Evolutionary conservation across 2,888 invertebrate species (phyloP), one percentile per base, ranked within the genome.

Genomic region (Oasisia sp.): DNA sequence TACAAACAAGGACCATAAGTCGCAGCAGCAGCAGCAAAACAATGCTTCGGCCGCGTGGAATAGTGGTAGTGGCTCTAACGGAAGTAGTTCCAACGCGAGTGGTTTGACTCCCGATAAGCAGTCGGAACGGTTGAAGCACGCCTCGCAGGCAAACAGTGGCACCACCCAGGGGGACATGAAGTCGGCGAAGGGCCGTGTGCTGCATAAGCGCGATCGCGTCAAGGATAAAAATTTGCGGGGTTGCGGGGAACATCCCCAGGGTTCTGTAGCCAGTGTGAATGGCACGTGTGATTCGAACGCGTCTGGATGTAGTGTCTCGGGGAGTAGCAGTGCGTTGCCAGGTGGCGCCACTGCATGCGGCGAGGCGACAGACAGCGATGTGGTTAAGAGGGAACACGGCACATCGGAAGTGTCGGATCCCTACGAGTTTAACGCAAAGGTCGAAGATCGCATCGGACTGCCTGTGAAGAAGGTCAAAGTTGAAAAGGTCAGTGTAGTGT

Each of bases 361-460:
- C 4, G 92, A 89, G 32, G 44, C 91, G 32, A 32, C 50, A 45
- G 58, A n/a, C 32, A 9, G 90, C 14, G 92, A 45, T 89, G 32
- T 38, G 90, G 91, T 91, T 27, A 92, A 92, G 89, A 74, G 90
- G 91, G 92, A 93, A 90, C 74, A 27, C 0, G 74, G 27, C 1
- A 27, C 27, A 19, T 50, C 50, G 91, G 32, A 91, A n/a, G 90
- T 91, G n/a, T 58, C 90, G 7, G 94, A 94, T 91, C 94, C 94
- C 12, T 94, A 94, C 89, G 94, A 94, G 91, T 94, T 94, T 91
- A 94, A 93, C 58, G 92, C 92, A 58, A 93, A 93, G 74, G 92
- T 89, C 27, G 93, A 93, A 14, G 93, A 93, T 56, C 89, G 92
- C 4, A n/a, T 92, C 3, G 91, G 92, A 9, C 91, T 93, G 44